Base-by-base conservation (phyloP, 2,113 vertebrate species). In the Callithrix jacchus region DNA sequence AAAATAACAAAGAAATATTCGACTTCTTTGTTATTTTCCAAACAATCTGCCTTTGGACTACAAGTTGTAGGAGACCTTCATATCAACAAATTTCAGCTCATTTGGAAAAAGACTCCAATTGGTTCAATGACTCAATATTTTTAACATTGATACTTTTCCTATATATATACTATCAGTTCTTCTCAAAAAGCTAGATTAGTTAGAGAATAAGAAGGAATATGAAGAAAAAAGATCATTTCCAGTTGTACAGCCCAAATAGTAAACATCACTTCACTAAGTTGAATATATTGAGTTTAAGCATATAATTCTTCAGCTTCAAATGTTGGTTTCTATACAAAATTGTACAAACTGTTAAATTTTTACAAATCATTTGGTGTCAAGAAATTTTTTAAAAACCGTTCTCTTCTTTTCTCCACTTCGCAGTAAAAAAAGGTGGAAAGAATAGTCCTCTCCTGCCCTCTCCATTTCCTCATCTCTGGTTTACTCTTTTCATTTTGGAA, bases 131-230 rank as follows among this genome's bases (percentile, higher is more conserved):
- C 45, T 92, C 7, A 37, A 11, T 64, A 94, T 80, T 93, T 95
- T 96, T 37, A 37, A 58, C 54, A 45, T 80, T 93, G 10, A 77
- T 64, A 47, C 20, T 86, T 96, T 94, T 74, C 68, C 20, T 89
- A 5, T 27, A 66, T 56, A 35, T 17, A 40, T 47, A 37, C 23
- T 8, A 21, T 35, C 40, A 5, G 1, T 86, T 91, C 89, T 89
- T 94, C 68, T 80, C 79, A 89, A 93, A 94, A 80, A 73, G 47
- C 37, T 45, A 45, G 30, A 52, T 81, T 80, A 90, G 9, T 66
- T 80, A 82, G 14, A 89, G 21, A 87, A 70, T 21, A 89, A 83
- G 32, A 83, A 73, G 49, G 42, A 90, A 81, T n/a, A 76, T 37
- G 58, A 89, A 83, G 61, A 73, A 73, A 95, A 94, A 16, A 93